phyloP scores from a whole-genome alignment of 1,140 invertebrate genomes.

The Euwallacea fornicatus region DNA sequence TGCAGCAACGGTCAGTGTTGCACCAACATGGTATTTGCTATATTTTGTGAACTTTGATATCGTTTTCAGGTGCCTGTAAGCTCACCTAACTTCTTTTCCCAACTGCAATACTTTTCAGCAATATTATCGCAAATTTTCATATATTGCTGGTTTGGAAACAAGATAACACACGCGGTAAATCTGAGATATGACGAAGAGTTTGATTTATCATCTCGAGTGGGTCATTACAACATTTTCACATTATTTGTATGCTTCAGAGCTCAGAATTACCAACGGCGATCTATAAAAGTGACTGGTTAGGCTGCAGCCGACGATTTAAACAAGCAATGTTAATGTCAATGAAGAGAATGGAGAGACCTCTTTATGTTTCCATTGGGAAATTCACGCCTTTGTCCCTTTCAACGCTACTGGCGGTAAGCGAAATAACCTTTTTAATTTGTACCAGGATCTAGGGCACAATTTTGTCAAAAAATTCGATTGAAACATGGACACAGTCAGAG shows the following conservation, averaged over 20 bases:
- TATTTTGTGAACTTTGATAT: slow-evolving; percentile 19
- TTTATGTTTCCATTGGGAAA: slow-evolving; percentile 49
- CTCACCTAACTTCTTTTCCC: slow-evolving; percentile 39
- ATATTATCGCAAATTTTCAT: slow-evolving; percentile 43
- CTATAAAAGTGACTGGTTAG: slow-evolving; percentile 46
- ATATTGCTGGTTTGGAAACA: slow-evolving; percentile 48
- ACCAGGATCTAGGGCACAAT: too few relatives aligned
- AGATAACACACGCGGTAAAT: slow-evolving; percentile 46
- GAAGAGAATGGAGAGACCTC: slow-evolving; percentile 43
- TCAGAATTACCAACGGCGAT: slow-evolving; percentile 36
- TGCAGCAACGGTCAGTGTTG: slow-evolving; percentile 40
- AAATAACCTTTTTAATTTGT: too few relatives aligned
- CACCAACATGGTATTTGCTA: slow-evolving; percentile 6
- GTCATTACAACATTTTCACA: not conserved
- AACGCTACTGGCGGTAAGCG: slow-evolving; percentile 45
- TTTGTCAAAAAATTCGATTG: too few relatives aligned
- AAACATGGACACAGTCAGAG: too few relatives aligned
- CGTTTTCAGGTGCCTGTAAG: slow-evolving; percentile 38
- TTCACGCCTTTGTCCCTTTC: slow-evolving; percentile 46
- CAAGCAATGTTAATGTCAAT: slow-evolving; percentile 47
- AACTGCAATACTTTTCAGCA: slow-evolving; percentile 42
- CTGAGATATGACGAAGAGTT: slow-evolving; percentile 2
- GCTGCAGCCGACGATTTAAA: slow-evolving; percentile 42
- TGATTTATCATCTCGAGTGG: slow-evolving; percentile 10
- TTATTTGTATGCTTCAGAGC: slow-evolving; percentile 40